These are phyloP conservation scores for Brenthis daphne DNA, from an alignment of 2,888 invertebrate genomes.

Conservation along the genomic window DNA sequence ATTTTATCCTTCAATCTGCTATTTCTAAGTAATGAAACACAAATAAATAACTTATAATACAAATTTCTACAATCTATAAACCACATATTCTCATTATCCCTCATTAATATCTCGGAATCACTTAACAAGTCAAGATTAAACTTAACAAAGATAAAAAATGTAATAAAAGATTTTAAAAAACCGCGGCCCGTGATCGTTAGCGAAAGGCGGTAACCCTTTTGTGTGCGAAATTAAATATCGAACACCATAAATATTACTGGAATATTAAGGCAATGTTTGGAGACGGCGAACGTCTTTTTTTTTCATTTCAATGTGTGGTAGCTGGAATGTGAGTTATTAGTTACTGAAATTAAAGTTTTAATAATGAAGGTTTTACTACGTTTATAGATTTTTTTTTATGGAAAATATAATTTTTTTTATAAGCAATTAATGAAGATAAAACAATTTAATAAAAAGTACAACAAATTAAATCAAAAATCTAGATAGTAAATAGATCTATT, in stretches of 20 bases:
- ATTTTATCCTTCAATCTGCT: no score
- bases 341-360: slow-evolving; percentile 4
- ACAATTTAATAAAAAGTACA: no score
- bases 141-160: slow-evolving; percentile 44
- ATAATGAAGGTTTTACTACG: neutral
- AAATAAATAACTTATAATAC: neutral
- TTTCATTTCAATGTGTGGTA: slow-evolving; percentile 18
- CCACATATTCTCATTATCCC: slow-evolving; percentile 55
- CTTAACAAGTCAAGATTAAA: slow-evolving; percentile 57
- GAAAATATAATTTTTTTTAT: no score
- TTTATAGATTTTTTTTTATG: no score
- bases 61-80: slow-evolving; percentile 25
- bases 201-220: slow-evolving; percentile 56
- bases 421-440: no score
- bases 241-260: slow-evolving; percentile 56
- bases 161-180: slow-evolving; percentile 51
- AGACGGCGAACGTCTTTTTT: slow-evolving; percentile 29
- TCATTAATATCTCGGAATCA: slow-evolving; percentile 68
- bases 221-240: slow-evolving; percentile 53
- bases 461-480: no score
- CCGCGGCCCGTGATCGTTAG: slow-evolving; percentile 57
- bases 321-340: slow-evolving; percentile 11
- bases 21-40: neutral
- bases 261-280: slow-evolving; percentile 48
- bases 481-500: no score